Evolutionary conservation across 2,113 vertebrate species (phyloP).

Genomic region (Ceyx melanurus): DNA sequence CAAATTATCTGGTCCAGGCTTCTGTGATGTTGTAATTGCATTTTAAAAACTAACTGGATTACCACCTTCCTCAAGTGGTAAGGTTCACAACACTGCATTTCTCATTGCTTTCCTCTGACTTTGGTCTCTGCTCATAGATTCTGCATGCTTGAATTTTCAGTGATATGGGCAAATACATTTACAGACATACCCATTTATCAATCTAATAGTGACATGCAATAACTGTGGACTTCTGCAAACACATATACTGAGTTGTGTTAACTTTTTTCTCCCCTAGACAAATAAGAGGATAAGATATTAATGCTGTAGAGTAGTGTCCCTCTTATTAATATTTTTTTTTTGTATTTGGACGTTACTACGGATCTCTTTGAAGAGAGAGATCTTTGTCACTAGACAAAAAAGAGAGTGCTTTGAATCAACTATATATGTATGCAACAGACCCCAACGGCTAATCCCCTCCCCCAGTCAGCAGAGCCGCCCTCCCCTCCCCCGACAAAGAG

Average conservation of each 20-base stretch:
- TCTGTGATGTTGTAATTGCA: constrained; percentile 63
- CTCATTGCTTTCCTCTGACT: not conserved
- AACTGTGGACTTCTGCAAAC: not conserved
- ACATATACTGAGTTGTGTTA: not conserved
- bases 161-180: not conserved
- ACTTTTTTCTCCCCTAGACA: not conserved
- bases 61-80: constrained; percentile 14
- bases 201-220: not conserved
- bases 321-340: not conserved
- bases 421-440: too few relatives aligned
- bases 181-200: not conserved
- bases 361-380: too few relatives aligned
- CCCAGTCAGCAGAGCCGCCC: too few relatives aligned
- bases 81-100: not conserved
- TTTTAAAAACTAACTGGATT: constrained; percentile 62
- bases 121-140: not conserved
- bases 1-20: constrained; percentile 31
- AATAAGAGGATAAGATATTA: not conserved
- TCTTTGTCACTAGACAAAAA: too few relatives aligned
- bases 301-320: not conserved
- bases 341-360: not conserved
- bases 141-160: not conserved
- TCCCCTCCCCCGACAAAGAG: too few relatives aligned
- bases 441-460: too few relatives aligned
- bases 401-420: too few relatives aligned